Evolutionary conservation across 2,888 invertebrate species (phyloP), one percentile per base, ranked within the genome.

Genomic region (Cephus rjabovi): DNA sequence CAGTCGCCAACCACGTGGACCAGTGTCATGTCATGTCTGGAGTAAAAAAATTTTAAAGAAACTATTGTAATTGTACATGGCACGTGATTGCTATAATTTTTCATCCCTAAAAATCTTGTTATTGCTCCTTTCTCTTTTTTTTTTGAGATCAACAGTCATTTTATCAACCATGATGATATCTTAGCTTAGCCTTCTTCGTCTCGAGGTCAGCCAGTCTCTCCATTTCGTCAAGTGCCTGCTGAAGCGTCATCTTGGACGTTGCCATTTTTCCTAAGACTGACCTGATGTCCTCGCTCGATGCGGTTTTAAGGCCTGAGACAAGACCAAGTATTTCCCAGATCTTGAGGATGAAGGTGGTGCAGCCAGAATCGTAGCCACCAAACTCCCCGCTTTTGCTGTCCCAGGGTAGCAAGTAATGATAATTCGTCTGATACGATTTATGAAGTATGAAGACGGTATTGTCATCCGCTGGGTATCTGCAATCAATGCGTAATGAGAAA

Each of bases 351-450:
- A 94, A 93, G 0, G 95, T 94, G 0, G 94, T 93, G 79, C 93
- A 95, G 9, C 95, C 96, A 0, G 91, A 87, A 79, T 93, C 94
- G 86, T 97, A 97, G 73, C 94, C 93, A 3, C 97, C 97, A 83
- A 93, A 97, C 91, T 97, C 97, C 12, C 96, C 95, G n/a, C 94
- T 95, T 87, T 96, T 96, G 91, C 96, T 97, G 87, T 97, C 97
- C 92, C 95, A 94, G 0, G 96, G 96, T 34, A 96, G 90, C 34
- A 96, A 87, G 85, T 97, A 97, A 87, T 97, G 97, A 88, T 96
- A 97, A 81, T 95, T 95, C 0, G 95, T 94, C 97, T 97, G 97
- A 88, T 95, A 95, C 3, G 95, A 95, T 89, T 95, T 96, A 4
- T 94, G 94, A 6, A 97, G 89, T 75, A 97, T 90, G 89, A 97